A percentile compares a stretch with the other conserved stretches of the same genome.
Evolutionary conservation across 1,140 invertebrate species (phyloP).

Genomic region (Hycleus phaleratus): DNA sequence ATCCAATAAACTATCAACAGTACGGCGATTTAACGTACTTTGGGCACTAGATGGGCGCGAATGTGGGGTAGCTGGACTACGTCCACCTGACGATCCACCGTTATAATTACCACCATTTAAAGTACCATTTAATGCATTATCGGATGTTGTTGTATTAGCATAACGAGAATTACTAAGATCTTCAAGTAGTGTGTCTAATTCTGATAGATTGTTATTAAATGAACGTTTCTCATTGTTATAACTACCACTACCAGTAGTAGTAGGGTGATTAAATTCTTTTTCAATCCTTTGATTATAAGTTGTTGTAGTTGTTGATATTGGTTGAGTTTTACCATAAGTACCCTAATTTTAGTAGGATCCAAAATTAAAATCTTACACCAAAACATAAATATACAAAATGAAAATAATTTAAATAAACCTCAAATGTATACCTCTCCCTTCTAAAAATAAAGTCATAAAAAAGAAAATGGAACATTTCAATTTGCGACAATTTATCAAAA

Average conservation of each 20-base stretch:
- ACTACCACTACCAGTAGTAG: too few species aligned
- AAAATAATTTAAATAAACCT: background rate
- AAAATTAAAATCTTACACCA: background rate
- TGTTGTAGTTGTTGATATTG: slow-evolving; percentile 20
- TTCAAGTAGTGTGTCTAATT: slow-evolving; percentile 84
- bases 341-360: slow-evolving; percentile 44
- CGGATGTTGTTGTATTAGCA: slow-evolving; percentile 31
- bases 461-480: background rate
- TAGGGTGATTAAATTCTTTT: too few species aligned
- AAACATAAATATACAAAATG: background rate
- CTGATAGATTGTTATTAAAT: slow-evolving; percentile 75
- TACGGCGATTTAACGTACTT: slow-evolving; percentile 50
- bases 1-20: slow-evolving; percentile 81
- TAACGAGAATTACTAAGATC: slow-evolving; percentile 62
- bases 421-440: background rate
- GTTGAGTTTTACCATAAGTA: slow-evolving; percentile 59
- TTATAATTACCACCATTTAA: slow-evolving; percentile 27
- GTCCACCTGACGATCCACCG: slow-evolving; percentile 30
- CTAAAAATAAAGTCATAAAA: background rate
- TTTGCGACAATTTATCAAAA: too few species aligned
- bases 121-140: slow-evolving; percentile 25
- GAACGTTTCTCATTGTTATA: slow-evolving; percentile 21
- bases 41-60: slow-evolving; percentile 37
- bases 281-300: slow-evolving; percentile 17
- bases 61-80: slow-evolving; percentile 30